Evolutionary conservation across 1,140 invertebrate genomes (phyloP).

Genomic region (Brachionus manjavacas): DNA sequence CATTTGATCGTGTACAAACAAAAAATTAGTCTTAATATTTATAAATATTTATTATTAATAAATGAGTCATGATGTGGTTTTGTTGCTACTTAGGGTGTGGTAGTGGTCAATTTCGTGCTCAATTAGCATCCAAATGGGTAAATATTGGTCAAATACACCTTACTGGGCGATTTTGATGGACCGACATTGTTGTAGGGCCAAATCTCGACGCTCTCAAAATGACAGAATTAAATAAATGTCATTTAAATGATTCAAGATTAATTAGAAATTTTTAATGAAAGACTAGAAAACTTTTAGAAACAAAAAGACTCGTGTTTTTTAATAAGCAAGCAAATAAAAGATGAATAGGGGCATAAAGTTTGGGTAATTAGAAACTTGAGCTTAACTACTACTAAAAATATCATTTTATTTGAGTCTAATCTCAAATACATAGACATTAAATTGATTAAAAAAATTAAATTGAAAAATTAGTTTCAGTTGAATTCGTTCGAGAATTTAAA

Average conservation of each 20-base stretch:
- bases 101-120: not conserved
- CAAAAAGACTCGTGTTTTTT: not conserved
- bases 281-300: not conserved
- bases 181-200: not conserved
- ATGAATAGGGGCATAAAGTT: not conserved
- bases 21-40: not conserved
- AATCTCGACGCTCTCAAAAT: not conserved
- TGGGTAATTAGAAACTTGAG: not conserved
- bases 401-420: not conserved
- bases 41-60: not conserved
- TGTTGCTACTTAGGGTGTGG: not conserved
- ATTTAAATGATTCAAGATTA: slow-evolving; percentile 6
- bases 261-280: slow-evolving; percentile 1
- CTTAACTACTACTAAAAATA: not conserved
- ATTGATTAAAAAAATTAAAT: slow-evolving; percentile 8
- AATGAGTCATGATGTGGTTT: not conserved
- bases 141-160: not conserved
- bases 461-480: not conserved
- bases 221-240: not conserved
- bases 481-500: not conserved
- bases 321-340: not conserved
- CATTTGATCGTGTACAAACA: not conserved
- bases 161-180: not conserved
- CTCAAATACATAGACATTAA: not conserved
- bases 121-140: not conserved